Percentiles rank a stretch among this genome's conserved stretches.
Evolutionary conservation across 2,888 invertebrate species (phyloP).

Genomic region (Hydraecia micacea): DNA sequence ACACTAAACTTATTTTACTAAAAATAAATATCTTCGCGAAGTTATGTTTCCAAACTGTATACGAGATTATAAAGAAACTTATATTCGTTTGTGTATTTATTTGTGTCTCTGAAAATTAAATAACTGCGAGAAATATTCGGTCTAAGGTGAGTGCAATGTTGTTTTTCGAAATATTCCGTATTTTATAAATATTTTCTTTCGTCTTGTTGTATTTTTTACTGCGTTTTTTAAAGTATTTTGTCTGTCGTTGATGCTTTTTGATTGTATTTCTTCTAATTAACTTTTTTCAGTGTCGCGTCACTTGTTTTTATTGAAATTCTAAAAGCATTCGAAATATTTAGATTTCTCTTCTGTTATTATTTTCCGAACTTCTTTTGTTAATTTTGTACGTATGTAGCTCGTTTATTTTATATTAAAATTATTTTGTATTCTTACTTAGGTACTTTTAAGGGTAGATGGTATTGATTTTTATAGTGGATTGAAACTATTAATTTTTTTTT

Average conservation of each 20-base stretch:
- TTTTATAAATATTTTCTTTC: slow-evolving; percentile 7
- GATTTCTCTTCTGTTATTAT: neutral
- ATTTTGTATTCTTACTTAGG: neutral
- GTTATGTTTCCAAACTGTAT: slow-evolving; percentile 13
- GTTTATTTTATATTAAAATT: neutral
- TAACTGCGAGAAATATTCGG: slow-evolving; percentile 10
- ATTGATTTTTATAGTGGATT: slow-evolving; percentile 7
- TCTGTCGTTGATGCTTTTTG: slow-evolving; percentile 16
- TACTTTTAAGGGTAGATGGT: neutral
- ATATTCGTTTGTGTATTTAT: slow-evolving; percentile 26
- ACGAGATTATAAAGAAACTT: slow-evolving; percentile 7
- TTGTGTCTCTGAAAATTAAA: slow-evolving; percentile 28
- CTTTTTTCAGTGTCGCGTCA: slow-evolving; percentile 27
- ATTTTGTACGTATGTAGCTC: neutral
- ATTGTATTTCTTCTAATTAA: neutral
- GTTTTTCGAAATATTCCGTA: slow-evolving; percentile 45
- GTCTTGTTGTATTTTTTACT: slow-evolving; percentile 7
- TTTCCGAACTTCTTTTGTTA: neutral
- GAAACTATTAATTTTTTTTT: no score
- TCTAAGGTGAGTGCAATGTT: slow-evolving; percentile 57
- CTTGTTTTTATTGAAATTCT: slow-evolving; percentile 23
- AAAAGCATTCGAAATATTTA: neutral
- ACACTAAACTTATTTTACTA: slow-evolving; percentile 49
- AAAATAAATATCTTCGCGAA: slow-evolving; percentile 37
- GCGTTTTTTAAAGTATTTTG: neutral